Evolutionary conservation across 2,113 vertebrate genomes (phyloP).

Genomic region (Cyphomyrus plagiostoma): DNA sequence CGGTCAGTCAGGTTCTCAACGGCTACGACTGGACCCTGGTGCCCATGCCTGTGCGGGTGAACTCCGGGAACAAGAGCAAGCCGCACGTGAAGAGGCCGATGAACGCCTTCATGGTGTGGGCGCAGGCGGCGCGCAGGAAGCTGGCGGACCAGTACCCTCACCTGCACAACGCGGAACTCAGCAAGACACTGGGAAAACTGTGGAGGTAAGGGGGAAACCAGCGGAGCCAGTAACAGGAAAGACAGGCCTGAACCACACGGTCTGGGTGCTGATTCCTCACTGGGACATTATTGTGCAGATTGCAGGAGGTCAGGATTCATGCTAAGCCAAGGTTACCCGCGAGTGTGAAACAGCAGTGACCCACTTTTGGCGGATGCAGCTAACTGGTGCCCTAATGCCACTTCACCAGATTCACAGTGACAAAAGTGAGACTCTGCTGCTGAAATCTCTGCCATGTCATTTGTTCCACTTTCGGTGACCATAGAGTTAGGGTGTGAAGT

Average conservation of each 20-base stretch:
- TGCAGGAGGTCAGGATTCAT: not conserved
- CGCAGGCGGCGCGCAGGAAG: constrained; percentile 91
- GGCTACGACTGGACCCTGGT: constrained; percentile 99
- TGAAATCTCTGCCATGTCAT: not conserved
- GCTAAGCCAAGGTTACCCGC: not conserved
- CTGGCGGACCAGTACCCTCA: constrained; percentile 94
- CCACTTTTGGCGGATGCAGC: not conserved
- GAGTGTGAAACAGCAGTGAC: not conserved
- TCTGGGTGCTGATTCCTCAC: not conserved
- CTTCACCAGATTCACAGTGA: not conserved
- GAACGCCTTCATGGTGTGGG: constrained; percentile 97
- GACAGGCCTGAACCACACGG: not conserved
- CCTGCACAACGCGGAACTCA: constrained; percentile 96
- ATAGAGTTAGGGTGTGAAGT: not conserved
- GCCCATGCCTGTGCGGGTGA: constrained; percentile 94
- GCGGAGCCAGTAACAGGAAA: not conserved
- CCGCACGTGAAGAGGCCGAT: constrained; percentile 93
- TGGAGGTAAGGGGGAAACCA: constrained; percentile 77
- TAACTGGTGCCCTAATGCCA: not conserved
- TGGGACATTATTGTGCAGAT: not conserved
- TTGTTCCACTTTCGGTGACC: not conserved
- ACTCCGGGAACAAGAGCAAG: constrained; percentile 86
- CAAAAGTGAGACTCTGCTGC: not conserved
- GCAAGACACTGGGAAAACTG: constrained; percentile 95
- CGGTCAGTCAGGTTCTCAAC: constrained; percentile 94